Conservation (phyloP, 1,140 invertebrate genomes). For the Apocrypta bakeri region DNA sequence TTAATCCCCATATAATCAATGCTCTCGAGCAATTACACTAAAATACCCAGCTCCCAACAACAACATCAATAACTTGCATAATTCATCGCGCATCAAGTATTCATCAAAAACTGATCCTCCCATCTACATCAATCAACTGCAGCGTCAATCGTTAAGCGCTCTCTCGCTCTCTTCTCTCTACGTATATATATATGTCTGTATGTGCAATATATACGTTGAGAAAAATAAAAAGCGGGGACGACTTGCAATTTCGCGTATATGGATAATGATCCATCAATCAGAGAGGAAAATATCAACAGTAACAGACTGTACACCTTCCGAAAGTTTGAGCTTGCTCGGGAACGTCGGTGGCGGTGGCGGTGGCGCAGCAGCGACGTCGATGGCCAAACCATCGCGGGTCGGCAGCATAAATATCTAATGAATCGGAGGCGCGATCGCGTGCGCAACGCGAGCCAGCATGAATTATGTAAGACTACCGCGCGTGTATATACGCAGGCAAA, state of each 20-base stretch:
- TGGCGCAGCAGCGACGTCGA: too few species aligned
- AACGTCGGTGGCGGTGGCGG: too few species aligned
- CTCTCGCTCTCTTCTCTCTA: too few species aligned
- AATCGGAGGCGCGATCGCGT: neutral
- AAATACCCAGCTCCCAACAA: neutral
- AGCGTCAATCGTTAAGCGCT: neutral
- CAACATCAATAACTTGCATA: neutral
- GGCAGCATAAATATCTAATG: slow-evolving; percentile 35
- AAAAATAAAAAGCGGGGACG: neutral
- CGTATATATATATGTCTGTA: neutral
- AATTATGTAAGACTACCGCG: slow-evolving; percentile 22
- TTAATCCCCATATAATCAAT: neutral
- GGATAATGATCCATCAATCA: neutral
- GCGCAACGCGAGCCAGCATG: neutral
- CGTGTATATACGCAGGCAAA: neutral
- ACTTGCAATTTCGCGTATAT: neutral
- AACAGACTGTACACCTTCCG: too few species aligned
- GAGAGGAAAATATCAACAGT: neutral
- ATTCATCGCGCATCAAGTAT: neutral
- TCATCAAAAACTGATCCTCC: neutral
- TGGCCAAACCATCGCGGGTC: too few species aligned
- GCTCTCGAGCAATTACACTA: neutral
- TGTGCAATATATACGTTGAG: neutral
- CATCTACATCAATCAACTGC: neutral
- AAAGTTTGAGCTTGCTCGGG: too few species aligned